phyloP scores from a whole-genome alignment of 1,140 invertebrate species.

The Nomia melanderi region DNA sequence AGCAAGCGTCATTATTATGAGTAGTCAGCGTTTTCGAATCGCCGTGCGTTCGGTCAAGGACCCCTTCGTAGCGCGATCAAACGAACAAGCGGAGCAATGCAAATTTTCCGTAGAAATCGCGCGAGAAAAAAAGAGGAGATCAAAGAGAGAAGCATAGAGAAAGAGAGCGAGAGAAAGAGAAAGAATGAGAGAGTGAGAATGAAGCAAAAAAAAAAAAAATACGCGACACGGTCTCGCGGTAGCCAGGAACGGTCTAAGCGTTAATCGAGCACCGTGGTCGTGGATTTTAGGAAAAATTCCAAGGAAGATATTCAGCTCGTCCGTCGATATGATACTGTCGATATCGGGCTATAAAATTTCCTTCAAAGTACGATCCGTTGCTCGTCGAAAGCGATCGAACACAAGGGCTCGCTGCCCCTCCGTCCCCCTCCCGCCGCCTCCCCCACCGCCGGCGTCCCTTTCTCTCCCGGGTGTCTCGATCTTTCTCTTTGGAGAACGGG shows the following conservation, averaged over 20 bases:
- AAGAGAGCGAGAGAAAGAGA: no score
- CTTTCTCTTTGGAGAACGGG: constrained; percentile 59
- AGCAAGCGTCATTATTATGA: constrained; percentile 35
- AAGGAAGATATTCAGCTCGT: background rate
- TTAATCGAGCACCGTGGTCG: background rate
- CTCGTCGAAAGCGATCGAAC: constrained; percentile 59
- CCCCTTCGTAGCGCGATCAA: constrained; percentile 26
- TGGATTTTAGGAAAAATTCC: background rate
- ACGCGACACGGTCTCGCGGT: no score
- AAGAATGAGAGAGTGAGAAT: no score
- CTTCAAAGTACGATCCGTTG: constrained; percentile 49
- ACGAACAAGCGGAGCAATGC: constrained; percentile 33
- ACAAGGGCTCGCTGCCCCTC: constrained; percentile 40
- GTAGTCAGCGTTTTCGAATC: constrained; percentile 49
- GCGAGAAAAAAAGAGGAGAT: background rate
- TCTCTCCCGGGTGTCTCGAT: constrained; percentile 29
- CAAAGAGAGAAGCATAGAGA: no score
- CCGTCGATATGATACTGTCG: constrained; percentile 7
- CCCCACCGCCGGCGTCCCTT: constrained; percentile 13
- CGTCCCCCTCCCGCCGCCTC: no score
- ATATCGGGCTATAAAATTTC: constrained; percentile 46
- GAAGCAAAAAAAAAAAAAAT: no score
- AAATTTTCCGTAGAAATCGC: constrained; percentile 31
- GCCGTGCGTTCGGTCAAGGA: constrained; percentile 56
- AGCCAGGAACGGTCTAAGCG: background rate